Evolutionary conservation across 1,140 invertebrate species (phyloP).

Genomic region (Rhizoglyphus robini): DNA sequence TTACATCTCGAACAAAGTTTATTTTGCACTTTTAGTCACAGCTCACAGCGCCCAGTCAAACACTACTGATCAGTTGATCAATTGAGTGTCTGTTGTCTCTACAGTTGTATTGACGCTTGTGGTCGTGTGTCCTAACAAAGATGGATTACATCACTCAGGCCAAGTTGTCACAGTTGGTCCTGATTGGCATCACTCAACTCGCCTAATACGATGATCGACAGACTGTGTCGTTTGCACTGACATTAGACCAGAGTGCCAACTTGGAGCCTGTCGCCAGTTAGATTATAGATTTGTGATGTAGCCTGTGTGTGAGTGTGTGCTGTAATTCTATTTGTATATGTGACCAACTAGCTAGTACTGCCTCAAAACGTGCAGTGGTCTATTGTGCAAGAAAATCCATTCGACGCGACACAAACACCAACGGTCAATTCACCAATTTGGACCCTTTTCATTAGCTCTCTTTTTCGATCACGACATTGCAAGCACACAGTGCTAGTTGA

Average conservation of each 20-base stretch:
- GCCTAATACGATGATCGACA: background rate
- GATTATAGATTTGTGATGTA: constrained; percentile 1
- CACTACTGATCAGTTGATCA: too few species aligned
- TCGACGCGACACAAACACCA: background rate
- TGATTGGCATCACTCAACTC: constrained; percentile 5
- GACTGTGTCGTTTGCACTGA: background rate
- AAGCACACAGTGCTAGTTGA: background rate
- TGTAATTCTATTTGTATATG: constrained; percentile 8
- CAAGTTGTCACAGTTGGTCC: background rate
- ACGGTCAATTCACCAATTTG: background rate
- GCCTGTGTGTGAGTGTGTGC: background rate
- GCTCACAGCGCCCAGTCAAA: too few species aligned
- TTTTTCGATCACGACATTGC: background rate
- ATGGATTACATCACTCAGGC: background rate
- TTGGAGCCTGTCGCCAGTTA: background rate
- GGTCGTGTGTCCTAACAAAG: background rate
- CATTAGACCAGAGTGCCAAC: too few species aligned
- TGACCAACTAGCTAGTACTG: background rate
- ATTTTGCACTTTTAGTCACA: background rate
- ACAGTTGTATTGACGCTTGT: background rate
- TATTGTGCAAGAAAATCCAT: background rate
- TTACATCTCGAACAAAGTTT: background rate
- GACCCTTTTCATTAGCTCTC: background rate
- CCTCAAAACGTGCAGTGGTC: background rate
- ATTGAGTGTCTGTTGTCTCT: background rate